Base-by-base conservation (phyloP, 2,113 vertebrate genomes). In the Trogon surrucura region DNA sequence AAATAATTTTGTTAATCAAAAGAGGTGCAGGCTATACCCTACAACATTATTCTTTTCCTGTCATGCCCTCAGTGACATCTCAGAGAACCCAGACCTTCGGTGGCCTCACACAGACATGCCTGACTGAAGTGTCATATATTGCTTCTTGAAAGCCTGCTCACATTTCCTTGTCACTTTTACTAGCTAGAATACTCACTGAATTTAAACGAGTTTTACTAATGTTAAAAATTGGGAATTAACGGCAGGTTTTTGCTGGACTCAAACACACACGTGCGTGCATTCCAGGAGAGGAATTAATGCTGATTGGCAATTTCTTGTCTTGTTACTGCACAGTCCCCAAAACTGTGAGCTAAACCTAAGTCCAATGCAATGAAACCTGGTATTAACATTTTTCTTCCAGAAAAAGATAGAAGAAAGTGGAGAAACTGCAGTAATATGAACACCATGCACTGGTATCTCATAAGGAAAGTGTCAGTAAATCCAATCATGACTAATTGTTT, bases 1-100 rank as follows among this genome's bases (percentile, higher is more conserved):
- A 94, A 91, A 85, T 85, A 71, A 83, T 90, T 80, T 38, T 67
- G 15, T 85, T 93, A 91, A 57, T 56, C 58, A 47, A 58, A 85
- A 66, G 79, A 70, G 19, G 18, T 10, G 3, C 53, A 58, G 38
- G 20, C 36, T 70, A 27, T 25, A 64, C 15, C 34, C 53, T 84
- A 67, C 50, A 69, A 61, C 64, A 51, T 90, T 53, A 83, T 70
- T 88, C 61, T 95, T 89, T 53, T 84, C 48, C 38, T 92, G 65
- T 67, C 80, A 41, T 86, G 79, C 47, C 45, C 72, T 88, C 21
- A 0, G 3, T 71, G 64, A 48, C 71, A 83, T 65, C 54, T 77
- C 2, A 2, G 58, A 75, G 74, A 85, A 57, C 47, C 66, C 27
- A 67, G 75, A 71, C 69, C 72, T 92, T 84, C 93, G 72, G 90